phyloP scores from a whole-genome alignment of 2,797 vertebrate genomes.

The Lindbergichthys nudifrons region DNA sequence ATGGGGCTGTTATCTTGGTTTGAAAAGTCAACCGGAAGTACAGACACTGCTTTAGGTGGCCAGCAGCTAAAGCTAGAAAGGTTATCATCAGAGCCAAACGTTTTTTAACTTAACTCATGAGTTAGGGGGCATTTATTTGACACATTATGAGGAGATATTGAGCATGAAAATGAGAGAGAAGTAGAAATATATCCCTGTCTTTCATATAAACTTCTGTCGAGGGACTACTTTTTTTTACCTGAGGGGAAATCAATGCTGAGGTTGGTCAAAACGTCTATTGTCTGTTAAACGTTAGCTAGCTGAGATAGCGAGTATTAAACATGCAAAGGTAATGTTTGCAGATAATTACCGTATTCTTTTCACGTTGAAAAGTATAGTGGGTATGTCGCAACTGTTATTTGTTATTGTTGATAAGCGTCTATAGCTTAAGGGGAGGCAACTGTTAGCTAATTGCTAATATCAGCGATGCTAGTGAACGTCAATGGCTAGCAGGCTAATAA shows the following conservation, averaged over 20 bases:
- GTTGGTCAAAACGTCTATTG: slow-evolving; percentile 77
- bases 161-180: slow-evolving; percentile 13
- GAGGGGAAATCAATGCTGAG: slow-evolving; percentile 68
- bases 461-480: slow-evolving; percentile 20
- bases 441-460: slow-evolving; percentile 28
- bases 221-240: slow-evolving; percentile 55
- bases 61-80: slow-evolving; percentile 52
- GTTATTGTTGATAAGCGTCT: background rate
- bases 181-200: slow-evolving; percentile 13
- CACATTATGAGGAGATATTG: background rate
- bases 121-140: slow-evolving; percentile 8
- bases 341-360: background rate
- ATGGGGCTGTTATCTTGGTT: slow-evolving; percentile 59
- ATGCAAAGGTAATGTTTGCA: background rate
- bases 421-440: background rate
- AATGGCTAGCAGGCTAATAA: slow-evolving; percentile 62
- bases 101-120: slow-evolving; percentile 30
- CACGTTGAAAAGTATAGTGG: too few relatives aligned
- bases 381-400: background rate
- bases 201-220: slow-evolving; percentile 50
- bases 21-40: slow-evolving; percentile 64
- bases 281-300: slow-evolving; percentile 71
- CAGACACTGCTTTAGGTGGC: background rate
- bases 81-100: slow-evolving; percentile 48
- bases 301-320: slow-evolving; percentile 31